Evolutionary conservation across 2,113 vertebrate genomes (phyloP).

Genomic region (Oreochromis niloticus): DNA sequence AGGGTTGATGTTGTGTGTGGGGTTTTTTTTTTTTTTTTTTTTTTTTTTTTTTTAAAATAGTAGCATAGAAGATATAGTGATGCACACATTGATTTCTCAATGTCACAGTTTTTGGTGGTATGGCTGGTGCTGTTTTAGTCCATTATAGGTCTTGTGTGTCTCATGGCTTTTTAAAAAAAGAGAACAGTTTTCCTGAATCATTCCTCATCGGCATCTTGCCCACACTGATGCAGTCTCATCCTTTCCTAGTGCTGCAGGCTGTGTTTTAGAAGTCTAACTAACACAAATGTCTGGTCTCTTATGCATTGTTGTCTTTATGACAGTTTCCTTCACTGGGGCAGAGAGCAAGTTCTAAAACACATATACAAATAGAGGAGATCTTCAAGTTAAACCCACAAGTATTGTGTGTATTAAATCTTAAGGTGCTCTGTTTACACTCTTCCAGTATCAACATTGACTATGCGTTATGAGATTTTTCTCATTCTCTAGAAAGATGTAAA

Average conservation of each 20-base stretch:
- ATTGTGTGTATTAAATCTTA: not conserved
- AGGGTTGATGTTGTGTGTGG: slow-evolving; percentile 25
- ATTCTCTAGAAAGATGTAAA: not conserved
- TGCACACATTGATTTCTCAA: not conserved
- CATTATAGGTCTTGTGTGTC: not conserved
- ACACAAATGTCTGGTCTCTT: not conserved
- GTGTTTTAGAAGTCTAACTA: not conserved
- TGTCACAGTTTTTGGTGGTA: not conserved
- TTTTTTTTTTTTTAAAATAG: not conserved
- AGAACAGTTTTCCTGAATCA: not conserved
- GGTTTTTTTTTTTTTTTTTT: slow-evolving; percentile 33
- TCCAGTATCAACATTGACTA: not conserved
- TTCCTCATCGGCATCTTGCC: not conserved
- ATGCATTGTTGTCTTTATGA: not conserved
- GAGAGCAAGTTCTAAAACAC: not conserved
- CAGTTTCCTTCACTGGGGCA: not conserved
- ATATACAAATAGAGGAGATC: not conserved
- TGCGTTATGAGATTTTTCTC: not conserved
- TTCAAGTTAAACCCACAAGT: not conserved
- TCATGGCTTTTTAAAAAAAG: not conserved
- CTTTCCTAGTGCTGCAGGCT: not conserved
- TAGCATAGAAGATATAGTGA: slow-evolving; percentile 23
- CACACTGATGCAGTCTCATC: not conserved
- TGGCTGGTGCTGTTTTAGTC: slow-evolving; percentile 20
- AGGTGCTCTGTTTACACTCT: not conserved